Evolutionary conservation across 1,140 invertebrate genomes (phyloP).

Genomic region (Cydia pomonella): DNA sequence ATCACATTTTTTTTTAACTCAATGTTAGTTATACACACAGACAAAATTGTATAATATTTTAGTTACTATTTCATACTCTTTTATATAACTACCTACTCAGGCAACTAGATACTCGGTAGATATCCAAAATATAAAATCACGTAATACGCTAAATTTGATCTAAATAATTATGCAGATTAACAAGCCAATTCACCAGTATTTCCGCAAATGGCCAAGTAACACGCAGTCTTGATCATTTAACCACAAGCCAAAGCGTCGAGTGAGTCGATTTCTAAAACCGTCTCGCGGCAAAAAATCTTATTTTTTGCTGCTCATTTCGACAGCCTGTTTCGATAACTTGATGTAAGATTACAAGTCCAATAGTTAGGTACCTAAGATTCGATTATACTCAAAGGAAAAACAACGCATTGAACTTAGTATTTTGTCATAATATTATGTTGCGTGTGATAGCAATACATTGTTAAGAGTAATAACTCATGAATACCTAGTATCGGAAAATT

Average conservation of each 20-base stretch:
- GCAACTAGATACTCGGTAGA: too few relatives aligned
- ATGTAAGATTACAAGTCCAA: background rate
- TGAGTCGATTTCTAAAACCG: conserved; percentile 16
- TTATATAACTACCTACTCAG: too few relatives aligned
- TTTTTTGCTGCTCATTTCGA: conserved; percentile 7
- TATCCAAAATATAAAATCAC: too few relatives aligned
- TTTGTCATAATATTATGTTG: background rate
- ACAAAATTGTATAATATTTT: too few relatives aligned
- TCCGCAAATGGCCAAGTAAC: background rate
- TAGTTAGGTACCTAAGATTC: background rate
- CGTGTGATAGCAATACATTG: background rate
- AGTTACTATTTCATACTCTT: too few relatives aligned
- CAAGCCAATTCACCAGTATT: background rate
- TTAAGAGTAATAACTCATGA: background rate
- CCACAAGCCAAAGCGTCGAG: background rate
- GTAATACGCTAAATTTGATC: background rate
- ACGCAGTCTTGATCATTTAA: background rate
- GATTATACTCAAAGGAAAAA: conserved; percentile 8
- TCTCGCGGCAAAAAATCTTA: conserved; percentile 1
- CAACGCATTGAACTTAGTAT: background rate
- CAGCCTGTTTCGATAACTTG: background rate
- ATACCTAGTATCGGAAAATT: too few relatives aligned
- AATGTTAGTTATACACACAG: too few relatives aligned
- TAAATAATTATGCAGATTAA: background rate
- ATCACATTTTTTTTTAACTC: too few relatives aligned